Evolutionary conservation across 2,113 vertebrate species (phyloP).

Genomic region (Muscicapa adusta): DNA sequence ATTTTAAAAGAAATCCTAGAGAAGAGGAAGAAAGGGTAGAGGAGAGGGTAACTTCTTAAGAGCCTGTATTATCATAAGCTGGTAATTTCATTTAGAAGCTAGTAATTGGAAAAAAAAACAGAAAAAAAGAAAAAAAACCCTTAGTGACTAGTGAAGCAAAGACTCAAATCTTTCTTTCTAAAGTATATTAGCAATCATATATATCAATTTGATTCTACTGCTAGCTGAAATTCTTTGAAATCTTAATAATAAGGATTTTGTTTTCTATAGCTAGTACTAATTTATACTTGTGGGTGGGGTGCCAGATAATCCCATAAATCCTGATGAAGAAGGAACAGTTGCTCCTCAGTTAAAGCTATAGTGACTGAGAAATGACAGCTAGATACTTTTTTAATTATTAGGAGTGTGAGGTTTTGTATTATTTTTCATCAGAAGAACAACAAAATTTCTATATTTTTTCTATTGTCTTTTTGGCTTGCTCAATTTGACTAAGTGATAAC

Average conservation of each 20-base stretch:
- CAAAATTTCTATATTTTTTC: not conserved
- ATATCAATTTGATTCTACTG: not conserved
- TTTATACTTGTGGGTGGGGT: not conserved
- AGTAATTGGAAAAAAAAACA: not conserved
- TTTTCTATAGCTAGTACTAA: not conserved
- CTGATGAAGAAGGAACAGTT: not conserved
- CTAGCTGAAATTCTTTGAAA: not conserved
- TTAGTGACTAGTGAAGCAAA: not conserved
- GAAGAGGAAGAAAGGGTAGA: not conserved
- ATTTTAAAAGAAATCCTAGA: not conserved
- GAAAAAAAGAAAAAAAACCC: not conserved
- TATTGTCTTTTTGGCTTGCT: not conserved
- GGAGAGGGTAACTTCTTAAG: not conserved
- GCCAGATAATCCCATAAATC: not conserved
- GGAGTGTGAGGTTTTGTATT: not conserved
- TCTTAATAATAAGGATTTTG: not conserved
- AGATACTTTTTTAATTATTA: not conserved
- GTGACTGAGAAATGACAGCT: not conserved
- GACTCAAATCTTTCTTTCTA: not conserved
- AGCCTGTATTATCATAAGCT: not conserved
- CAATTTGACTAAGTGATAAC: not conserved
- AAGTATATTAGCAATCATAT: not conserved
- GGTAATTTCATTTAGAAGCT: not conserved
- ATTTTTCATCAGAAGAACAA: not conserved
- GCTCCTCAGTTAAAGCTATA: not conserved